Evolutionary conservation across 2,888 invertebrate species (phyloP), one percentile per base, ranked within the genome.

Genomic region (Xestia ashworthii): DNA sequence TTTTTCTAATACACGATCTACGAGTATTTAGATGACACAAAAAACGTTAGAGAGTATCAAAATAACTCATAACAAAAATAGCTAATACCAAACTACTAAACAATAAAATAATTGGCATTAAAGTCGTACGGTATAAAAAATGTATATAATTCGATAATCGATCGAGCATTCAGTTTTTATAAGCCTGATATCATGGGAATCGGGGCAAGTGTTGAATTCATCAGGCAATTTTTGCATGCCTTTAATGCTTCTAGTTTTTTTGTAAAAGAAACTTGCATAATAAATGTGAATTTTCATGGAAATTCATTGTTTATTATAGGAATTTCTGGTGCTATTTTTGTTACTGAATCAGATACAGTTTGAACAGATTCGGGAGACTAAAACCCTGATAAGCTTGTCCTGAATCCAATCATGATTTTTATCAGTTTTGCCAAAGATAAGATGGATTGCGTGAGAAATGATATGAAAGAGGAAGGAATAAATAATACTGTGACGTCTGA

Each of bases 181-280:
- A 58, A 80, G 64, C 64, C 48, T 22, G 77, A 76, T 78, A 41
- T 65, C 90, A 83, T 89, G 91, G 83, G 91, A 91, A 89, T 76
- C 76, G 11, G 65, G 55, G 46, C 91, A 89, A 86, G 69, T 90
- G 91, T 25, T 80, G 75, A 80, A 82, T 73, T 74, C 68, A 80
- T 72, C 46, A 70, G 81, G 82, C 58, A 25, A 83, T 78, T 82
- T 87, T 82, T 81, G 84, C 87, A 82, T 81, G 71, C 53, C 62
- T 78, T 58, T 68, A 78, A 74, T 80, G 74, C 74, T 79, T 64
- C 76, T 70, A 66, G 46, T 22, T 41, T 65, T 81, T 87, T 74
- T 75, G 55, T 76, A 60, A 22, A 75, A 81, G 53, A 64, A 68
- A 77, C 44, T 73, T 50, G 67, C 71, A 50, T 70, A 64, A 8